Conservation (phyloP, 1,140 invertebrate genomes). For the Bombus sibiricus region DNA sequence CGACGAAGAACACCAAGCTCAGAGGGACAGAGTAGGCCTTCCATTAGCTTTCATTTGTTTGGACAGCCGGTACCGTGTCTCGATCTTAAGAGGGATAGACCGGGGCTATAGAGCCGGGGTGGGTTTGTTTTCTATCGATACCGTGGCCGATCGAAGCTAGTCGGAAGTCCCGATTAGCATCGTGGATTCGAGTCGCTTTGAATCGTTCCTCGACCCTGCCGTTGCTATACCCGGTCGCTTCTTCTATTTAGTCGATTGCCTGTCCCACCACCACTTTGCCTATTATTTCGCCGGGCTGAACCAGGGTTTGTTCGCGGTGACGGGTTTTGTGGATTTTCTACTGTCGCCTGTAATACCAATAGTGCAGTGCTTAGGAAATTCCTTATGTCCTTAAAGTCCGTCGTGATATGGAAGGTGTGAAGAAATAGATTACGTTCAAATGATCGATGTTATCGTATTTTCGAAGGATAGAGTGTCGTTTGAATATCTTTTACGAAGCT, state of each 20-base stretch:
- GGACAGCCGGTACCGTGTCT: conserved; percentile 67
- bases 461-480: too few species aligned
- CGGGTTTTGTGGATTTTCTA: background rate
- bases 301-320: background rate
- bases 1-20: conserved; percentile 19
- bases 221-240: background rate
- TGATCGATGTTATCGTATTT: too few species aligned
- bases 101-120: background rate
- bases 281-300: conserved; percentile 15
- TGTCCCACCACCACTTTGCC: conserved; percentile 32
- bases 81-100: conserved; percentile 57
- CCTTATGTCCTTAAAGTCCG: background rate
- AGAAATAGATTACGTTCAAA: too few species aligned
- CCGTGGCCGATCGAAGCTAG: conserved; percentile 52
- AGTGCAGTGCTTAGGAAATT: background rate
- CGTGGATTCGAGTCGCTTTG: conserved; percentile 50
- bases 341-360: background rate
- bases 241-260: conserved; percentile 49
- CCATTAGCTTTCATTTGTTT: conserved; percentile 74
- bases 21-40: conserved; percentile 53
- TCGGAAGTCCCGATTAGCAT: conserved; percentile 67
- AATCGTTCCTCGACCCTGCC: conserved; percentile 21
- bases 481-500: too few species aligned
- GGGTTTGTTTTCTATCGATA: conserved; percentile 66
- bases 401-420: background rate